phyloP scores from a whole-genome alignment of 2,888 invertebrate genomes.

The Caenorhabditis uteleia region DNA sequence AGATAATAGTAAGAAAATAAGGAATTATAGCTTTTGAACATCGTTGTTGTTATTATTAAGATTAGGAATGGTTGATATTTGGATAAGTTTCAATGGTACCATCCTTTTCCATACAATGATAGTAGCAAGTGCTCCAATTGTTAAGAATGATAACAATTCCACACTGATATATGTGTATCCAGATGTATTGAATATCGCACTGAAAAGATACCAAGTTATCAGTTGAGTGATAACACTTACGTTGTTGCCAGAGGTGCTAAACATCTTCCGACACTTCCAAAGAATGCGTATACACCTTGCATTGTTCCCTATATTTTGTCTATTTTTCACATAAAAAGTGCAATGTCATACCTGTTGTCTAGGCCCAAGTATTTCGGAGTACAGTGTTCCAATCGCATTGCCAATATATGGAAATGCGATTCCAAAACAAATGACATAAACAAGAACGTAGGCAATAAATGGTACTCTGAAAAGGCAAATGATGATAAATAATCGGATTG shows the following conservation, averaged over 20 bases:
- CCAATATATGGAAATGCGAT: slow-evolving; percentile 47
- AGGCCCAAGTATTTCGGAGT: slow-evolving; percentile 48
- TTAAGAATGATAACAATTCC: slow-evolving; percentile 24
- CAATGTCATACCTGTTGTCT: slow-evolving; percentile 44
- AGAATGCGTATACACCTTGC: slow-evolving; percentile 41
- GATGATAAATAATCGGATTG: too few relatives aligned
- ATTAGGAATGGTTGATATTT: too few relatives aligned
- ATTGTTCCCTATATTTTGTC: slow-evolving; percentile 35
- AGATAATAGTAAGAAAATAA: too few relatives aligned
- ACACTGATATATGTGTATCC: slow-evolving; percentile 39
- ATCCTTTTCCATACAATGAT: slow-evolving; percentile 21
- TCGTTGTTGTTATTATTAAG: too few relatives aligned
- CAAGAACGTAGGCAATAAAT: slow-evolving; percentile 32
- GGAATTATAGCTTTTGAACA: too few relatives aligned
- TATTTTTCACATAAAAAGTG: too few relatives aligned
- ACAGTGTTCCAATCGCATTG: slow-evolving; percentile 41
- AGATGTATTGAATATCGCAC: slow-evolving; percentile 34
- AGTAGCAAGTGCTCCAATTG: slow-evolving; percentile 20
- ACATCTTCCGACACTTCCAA: slow-evolving; percentile 42
- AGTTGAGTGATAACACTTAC: slow-evolving; percentile 8
- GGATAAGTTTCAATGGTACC: neutral
- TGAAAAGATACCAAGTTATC: neutral
- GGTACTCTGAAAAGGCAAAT: too few relatives aligned
- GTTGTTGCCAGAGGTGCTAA: slow-evolving; percentile 37
- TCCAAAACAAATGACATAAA: slow-evolving; percentile 39